Evolutionary conservation across 2,113 vertebrate genomes (phyloP).

Genomic region (Cygnus atratus): DNA sequence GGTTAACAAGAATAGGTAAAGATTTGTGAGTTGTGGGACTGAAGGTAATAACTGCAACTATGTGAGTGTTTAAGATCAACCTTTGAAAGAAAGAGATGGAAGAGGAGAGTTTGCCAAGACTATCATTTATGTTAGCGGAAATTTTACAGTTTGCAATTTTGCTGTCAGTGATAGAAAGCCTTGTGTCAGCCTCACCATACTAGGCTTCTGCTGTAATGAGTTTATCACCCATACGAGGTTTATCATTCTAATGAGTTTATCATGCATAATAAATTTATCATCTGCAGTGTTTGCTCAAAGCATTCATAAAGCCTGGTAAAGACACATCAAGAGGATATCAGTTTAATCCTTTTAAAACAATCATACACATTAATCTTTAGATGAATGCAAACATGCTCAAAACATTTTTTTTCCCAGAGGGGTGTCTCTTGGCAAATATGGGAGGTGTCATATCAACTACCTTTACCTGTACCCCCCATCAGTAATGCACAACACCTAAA

Average conservation of each 20-base stretch:
- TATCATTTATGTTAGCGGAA: background rate
- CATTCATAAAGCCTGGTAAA: constrained; percentile 49
- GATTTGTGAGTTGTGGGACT: background rate
- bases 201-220: constrained; percentile 22
- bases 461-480: background rate
- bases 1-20: background rate
- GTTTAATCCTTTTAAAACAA: constrained; percentile 60
- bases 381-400: background rate
- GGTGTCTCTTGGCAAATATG: background rate
- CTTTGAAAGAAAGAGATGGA: background rate
- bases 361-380: constrained; percentile 36
- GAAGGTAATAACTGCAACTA: background rate
- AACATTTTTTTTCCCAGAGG: background rate
- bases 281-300: constrained; percentile 28
- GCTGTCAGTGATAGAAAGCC: constrained; percentile 55
- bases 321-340: constrained; percentile 26
- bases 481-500: background rate
- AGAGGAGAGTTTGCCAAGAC: background rate
- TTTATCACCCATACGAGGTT: constrained; percentile 44
- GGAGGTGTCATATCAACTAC: background rate
- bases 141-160: constrained; percentile 51
- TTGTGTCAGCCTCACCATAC: background rate
- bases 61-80: background rate
- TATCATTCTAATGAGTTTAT: constrained; percentile 59
- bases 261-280: constrained; percentile 63